These are phyloP conservation scores for Alouatta palliata DNA, from an alignment of 2,113 vertebrate genomes.

Conservation along the genomic window DNA sequence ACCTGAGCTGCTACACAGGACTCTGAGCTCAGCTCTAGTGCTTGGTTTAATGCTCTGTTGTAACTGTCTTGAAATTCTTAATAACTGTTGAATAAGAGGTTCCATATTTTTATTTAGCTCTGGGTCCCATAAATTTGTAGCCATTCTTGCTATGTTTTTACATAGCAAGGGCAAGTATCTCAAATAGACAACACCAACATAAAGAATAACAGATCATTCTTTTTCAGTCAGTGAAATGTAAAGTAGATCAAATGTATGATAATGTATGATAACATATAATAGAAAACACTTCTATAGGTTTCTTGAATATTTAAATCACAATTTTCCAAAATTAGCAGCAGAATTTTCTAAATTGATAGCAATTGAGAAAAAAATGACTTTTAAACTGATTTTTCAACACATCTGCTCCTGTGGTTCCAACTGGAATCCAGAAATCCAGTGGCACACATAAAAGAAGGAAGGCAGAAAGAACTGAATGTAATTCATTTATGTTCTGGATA, in stretches of 20 bases:
- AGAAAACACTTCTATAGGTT: not conserved
- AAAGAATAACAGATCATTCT: not conserved
- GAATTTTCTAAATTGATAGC: slow-evolving; percentile 37
- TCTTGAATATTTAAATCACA: not conserved
- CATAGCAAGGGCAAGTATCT: not conserved
- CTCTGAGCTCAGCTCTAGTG: not conserved
- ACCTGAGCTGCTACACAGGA: no score
- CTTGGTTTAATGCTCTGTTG: not conserved
- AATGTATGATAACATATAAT: not conserved
- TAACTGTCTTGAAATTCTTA: not conserved
- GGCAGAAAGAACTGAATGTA: not conserved
- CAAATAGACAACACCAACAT: not conserved
- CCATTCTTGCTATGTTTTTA: not conserved
- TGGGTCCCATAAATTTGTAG: not conserved
- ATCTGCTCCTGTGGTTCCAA: not conserved
- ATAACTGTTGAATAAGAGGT: not conserved
- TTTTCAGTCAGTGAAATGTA: not conserved
- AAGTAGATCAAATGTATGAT: not conserved
- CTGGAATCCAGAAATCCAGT: not conserved
- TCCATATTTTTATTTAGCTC: not conserved
- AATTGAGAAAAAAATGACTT: not conserved
- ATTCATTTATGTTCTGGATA: not conserved
- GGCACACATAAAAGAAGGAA: not conserved
- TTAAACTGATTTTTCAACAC: not conserved
- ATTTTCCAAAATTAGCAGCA: slow-evolving; percentile 5